These are phyloP conservation scores for Meiosimyza platycephala DNA, from an alignment of 2,888 invertebrate species.

Conservation along the genomic window DNA sequence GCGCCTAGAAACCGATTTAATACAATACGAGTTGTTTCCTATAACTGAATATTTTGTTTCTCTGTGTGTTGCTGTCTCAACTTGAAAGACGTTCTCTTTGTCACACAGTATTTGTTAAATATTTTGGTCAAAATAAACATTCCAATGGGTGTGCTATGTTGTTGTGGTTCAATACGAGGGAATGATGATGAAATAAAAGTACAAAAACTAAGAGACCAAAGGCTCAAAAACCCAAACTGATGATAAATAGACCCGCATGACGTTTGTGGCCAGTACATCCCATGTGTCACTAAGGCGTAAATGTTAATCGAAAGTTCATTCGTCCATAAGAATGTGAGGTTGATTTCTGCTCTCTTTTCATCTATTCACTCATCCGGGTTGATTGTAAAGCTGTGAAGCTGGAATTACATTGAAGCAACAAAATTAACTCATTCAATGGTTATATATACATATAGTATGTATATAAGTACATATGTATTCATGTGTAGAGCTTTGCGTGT, in stretches of 20 bases:
- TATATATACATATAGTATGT: too few species aligned
- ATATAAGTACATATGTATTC: too few species aligned
- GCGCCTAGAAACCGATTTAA: not conserved
- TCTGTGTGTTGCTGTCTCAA: not conserved
- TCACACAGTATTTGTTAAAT: conserved; percentile 4
- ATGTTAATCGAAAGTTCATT: conserved; percentile 31
- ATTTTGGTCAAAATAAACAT: conserved; percentile 13
- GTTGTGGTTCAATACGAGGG: too few species aligned
- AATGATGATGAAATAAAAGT: not conserved
- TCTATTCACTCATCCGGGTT: too few species aligned
- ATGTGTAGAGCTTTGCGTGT: too few species aligned
- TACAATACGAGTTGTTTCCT: not conserved
- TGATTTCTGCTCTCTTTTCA: not conserved
- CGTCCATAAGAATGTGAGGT: conserved; percentile 26
- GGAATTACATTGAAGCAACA: too few species aligned
- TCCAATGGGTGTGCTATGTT: not conserved
- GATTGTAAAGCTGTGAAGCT: too few species aligned
- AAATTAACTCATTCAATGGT: too few species aligned
- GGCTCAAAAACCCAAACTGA: not conserved
- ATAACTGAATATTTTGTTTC: not conserved
- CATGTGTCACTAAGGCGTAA: conserved; percentile 27
- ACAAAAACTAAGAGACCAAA: not conserved
- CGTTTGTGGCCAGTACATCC: conserved; percentile 7
- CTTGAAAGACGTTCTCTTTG: conserved; percentile 5
- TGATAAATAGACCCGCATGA: conserved; percentile 19